Conservation (phyloP, 2,113 vertebrate species). For the Cervus canadensis region DNA sequence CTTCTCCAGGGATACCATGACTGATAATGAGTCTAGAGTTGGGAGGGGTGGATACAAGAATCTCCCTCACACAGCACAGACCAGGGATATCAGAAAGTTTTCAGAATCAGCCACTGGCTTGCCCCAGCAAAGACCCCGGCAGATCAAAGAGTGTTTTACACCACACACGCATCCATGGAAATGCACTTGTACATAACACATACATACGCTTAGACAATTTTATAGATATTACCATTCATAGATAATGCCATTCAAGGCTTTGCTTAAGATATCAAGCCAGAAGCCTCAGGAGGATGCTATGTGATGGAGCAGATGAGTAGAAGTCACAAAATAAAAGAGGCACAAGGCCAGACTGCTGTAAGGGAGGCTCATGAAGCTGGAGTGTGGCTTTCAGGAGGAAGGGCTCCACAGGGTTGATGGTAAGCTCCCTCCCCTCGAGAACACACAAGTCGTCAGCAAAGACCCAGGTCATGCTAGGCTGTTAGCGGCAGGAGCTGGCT, state of each 20-base stretch:
- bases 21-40: background rate
- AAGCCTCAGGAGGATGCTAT: background rate
- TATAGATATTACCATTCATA: background rate
- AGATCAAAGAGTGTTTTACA: background rate
- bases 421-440: background rate
- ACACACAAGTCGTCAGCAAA: background rate
- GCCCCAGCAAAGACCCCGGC: background rate
- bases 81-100: background rate
- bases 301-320: background rate
- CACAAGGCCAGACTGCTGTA: rapidly evolving
- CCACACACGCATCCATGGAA: background rate
- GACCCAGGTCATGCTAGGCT: too few species aligned
- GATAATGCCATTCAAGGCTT: background rate
- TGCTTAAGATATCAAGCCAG: background rate
- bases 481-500: too few species aligned
- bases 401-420: rapidly evolving
- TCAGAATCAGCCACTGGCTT: background rate
- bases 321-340: background rate
- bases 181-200: background rate
- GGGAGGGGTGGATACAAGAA: too few species aligned
- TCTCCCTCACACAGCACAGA: rapidly evolving
- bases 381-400: background rate
- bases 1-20: background rate
- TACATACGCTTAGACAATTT: background rate
- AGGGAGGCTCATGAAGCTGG: background rate